phyloP scores from a whole-genome alignment of 2,888 invertebrate genomes.

The Polyploca ridens region DNA sequence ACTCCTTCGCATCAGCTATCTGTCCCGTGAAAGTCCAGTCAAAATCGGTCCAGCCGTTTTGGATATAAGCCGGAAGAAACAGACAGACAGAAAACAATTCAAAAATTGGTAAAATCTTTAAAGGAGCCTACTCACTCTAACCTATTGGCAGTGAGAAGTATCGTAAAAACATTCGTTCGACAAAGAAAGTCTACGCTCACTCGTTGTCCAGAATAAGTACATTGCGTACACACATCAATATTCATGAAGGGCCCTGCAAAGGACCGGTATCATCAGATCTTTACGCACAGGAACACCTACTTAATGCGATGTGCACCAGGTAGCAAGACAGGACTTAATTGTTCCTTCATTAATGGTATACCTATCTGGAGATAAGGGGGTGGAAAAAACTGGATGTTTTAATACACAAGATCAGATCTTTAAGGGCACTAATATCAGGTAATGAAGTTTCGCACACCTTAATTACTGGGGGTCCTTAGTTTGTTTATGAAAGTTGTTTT shows the following conservation, averaged over 20 bases:
- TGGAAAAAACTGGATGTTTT: neutral
- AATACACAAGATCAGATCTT: neutral
- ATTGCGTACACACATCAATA: slow-evolving; percentile 37
- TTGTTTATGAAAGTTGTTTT: neutral
- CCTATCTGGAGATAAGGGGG: neutral
- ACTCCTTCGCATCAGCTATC: no score
- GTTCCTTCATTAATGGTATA: neutral
- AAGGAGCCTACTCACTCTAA: no score
- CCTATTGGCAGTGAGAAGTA: no score
- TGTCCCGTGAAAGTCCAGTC: no score
- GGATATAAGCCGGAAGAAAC: no score
- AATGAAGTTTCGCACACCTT: neutral
- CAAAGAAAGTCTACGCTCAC: neutral
- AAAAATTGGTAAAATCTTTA: no score
- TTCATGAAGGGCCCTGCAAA: slow-evolving; percentile 39
- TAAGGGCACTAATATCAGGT: neutral
- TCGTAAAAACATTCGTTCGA: neutral
- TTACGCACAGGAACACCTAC: slow-evolving; percentile 20
- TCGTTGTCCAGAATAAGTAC: slow-evolving; percentile 25
- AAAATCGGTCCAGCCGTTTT: no score
- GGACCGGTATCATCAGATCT: slow-evolving; percentile 22
- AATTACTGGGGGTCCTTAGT: neutral
- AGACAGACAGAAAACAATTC: no score
- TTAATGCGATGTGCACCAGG: slow-evolving; percentile 5
- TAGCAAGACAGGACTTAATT: slow-evolving; percentile 4